Evolutionary conservation across 2,113 vertebrate species (phyloP).

Genomic region (human (Homo sapiens)): GRCh38 chr12:33827001-33827500

Average conservation of each 20-base stretch:
- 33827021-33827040: not conserved
- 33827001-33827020: not conserved
- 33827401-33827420: not conserved
- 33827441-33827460: not conserved
- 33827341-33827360: not conserved
- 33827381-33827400: not conserved
- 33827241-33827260: not conserved
- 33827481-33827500: not conserved
- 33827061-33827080: not conserved
- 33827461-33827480: not conserved
- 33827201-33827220: not conserved
- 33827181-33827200: not conserved
- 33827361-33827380: not conserved
- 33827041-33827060: not conserved
- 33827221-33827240: not conserved
- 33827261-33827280: not conserved
- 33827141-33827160: not conserved
- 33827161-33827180: not conserved
- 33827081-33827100: not conserved
- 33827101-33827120: not conserved
- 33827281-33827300: not conserved
- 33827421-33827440: not conserved
- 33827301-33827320: not conserved
- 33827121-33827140: not conserved
- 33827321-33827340: not conserved